phyloP scores from a whole-genome alignment of 2,797 vertebrate genomes.

The Discoglossus pictus region DNA sequence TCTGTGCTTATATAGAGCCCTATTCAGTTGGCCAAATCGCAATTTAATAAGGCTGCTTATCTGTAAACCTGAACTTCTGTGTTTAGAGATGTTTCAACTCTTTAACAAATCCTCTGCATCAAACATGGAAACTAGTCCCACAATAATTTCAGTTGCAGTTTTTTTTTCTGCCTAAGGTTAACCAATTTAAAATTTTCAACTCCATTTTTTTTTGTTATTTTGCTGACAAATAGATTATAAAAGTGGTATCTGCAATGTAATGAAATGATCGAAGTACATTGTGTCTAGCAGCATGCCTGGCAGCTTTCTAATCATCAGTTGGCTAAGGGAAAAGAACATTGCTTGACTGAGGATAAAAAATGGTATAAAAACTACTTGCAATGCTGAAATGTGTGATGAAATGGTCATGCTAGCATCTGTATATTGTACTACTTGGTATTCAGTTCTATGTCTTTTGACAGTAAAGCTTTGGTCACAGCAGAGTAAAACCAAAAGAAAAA shows the following conservation, averaged over 20 bases:
- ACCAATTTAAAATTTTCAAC: constrained; percentile 46
- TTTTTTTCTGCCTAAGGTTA: constrained; percentile 33
- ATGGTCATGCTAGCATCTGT: constrained; percentile 30
- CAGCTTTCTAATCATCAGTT: constrained; percentile 48
- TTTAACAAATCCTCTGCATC: background rate
- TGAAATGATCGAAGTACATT: constrained; percentile 47
- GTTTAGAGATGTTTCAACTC: background rate
- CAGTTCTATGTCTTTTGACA: too few relatives aligned
- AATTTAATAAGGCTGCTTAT: too few relatives aligned
- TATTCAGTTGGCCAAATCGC: too few relatives aligned
- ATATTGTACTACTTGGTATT: constrained; percentile 17
- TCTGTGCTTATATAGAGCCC: too few relatives aligned
- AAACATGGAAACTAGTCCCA: background rate
- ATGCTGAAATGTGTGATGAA: constrained; percentile 34
- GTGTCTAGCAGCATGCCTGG: constrained; percentile 41
- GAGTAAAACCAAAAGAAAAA: too few relatives aligned
- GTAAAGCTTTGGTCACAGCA: too few relatives aligned
- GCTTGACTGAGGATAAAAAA: constrained; percentile 38
- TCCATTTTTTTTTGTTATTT: constrained; percentile 45
- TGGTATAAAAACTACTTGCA: constrained; percentile 22
- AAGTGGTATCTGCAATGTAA: constrained; percentile 41
- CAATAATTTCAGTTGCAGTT: constrained; percentile 11
- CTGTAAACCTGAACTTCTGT: background rate
- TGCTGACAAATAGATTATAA: constrained; percentile 51
- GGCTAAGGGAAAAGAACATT: constrained; percentile 46